Conservation (phyloP, 2,888 invertebrate genomes). For the Heteromurus nitidus region DNA sequence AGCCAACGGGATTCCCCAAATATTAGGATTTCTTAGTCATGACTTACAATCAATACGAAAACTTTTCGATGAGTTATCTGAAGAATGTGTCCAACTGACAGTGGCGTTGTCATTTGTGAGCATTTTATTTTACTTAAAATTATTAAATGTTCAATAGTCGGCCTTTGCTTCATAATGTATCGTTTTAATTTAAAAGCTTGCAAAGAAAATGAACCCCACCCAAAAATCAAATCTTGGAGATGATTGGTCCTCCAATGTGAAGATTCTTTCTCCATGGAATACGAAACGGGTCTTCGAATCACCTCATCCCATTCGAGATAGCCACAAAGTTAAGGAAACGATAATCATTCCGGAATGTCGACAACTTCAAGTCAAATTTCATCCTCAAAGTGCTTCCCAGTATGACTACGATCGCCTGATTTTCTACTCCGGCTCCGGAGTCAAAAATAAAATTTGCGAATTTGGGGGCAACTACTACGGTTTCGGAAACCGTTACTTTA, state of each 20-base stretch:
- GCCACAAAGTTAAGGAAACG: slow-evolving; percentile 76
- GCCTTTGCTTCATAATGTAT: background rate
- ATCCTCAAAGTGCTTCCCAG: slow-evolving; percentile 75
- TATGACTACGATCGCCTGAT: slow-evolving; percentile 76
- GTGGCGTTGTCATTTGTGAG: slow-evolving; percentile 59
- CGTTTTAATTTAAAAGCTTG: slow-evolving; percentile 23
- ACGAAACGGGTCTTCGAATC: slow-evolving; percentile 75
- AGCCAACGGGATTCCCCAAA: slow-evolving; percentile 48
- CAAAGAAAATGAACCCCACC: slow-evolving; percentile 44
- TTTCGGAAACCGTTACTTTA: slow-evolving; percentile 76
- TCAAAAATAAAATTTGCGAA: slow-evolving; percentile 75
- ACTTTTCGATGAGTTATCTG: slow-evolving; percentile 47
- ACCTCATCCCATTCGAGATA: slow-evolving; percentile 76
- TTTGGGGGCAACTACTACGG: slow-evolving; percentile 76
- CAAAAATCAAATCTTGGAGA: background rate
- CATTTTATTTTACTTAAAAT: too few relatives aligned
- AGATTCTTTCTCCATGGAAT: slow-evolving; percentile 76
- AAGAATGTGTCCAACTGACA: slow-evolving; percentile 59
- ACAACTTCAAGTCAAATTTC: slow-evolving; percentile 76
- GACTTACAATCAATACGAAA: background rate
- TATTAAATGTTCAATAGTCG: background rate
- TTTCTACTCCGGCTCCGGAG: slow-evolving; percentile 68
- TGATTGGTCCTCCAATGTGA: slow-evolving; percentile 74
- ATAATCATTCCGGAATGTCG: slow-evolving; percentile 76
- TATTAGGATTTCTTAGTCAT: slow-evolving; percentile 38